phyloP scores from a whole-genome alignment of 1,140 invertebrate species.

The Potamilus streckersoni region DNA sequence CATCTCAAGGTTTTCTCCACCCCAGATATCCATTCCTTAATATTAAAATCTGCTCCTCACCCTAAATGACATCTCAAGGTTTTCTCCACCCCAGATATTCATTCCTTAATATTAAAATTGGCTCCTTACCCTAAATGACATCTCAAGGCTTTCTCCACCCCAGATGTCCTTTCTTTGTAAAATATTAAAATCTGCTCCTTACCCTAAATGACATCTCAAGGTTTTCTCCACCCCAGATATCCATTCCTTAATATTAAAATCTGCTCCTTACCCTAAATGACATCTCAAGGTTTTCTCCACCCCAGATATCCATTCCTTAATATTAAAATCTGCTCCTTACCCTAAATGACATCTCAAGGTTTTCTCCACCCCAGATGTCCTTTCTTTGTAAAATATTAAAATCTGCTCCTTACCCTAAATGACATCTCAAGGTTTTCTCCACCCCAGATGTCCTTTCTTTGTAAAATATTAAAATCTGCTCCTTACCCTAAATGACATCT shows the following conservation, averaged over 20 bases:
- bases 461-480: too few relatives aligned
- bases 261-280: constrained; percentile 88
- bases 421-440: constrained; percentile 99
- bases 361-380: constrained; percentile 99
- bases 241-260: constrained; percentile 83
- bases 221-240: constrained; percentile 99
- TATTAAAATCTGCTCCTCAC: constrained; percentile 72
- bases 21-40: constrained; percentile 99
- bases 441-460: constrained; percentile 99
- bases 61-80: constrained; percentile 99
- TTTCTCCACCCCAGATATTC: constrained; percentile 99
- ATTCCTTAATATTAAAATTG: constrained; percentile 78
- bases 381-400: constrained; percentile 75
- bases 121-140: constrained; percentile 93
- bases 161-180: constrained; percentile 99
- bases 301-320: constrained; percentile 99
- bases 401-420: constrained; percentile 83
- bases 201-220: constrained; percentile 99
- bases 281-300: constrained; percentile 99
- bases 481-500: constrained; percentile 98
- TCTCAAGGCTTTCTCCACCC: constrained; percentile 99
- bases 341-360: constrained; percentile 99
- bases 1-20: constrained; percentile 99
- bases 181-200: constrained; percentile 58
- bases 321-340: constrained; percentile 72